Base-by-base conservation (phyloP, 1,140 invertebrate genomes). In the Oedothorax gibbosus region DNA sequence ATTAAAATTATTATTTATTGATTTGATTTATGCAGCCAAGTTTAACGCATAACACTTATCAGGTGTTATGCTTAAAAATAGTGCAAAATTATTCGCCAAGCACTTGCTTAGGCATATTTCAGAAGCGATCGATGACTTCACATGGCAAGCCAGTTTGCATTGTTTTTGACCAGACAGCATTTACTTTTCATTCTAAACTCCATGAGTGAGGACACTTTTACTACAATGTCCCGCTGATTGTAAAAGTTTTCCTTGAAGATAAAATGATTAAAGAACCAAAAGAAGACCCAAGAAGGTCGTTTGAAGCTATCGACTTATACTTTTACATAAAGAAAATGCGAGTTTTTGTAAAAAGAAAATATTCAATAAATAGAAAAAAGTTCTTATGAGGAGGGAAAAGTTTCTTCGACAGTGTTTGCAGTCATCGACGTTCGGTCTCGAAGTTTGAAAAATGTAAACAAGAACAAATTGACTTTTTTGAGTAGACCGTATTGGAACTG, bases 291-390 rank as follows among this genome's bases (percentile, higher is more conserved):
- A 51, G 68, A 18, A 20, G 68, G 18, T 51, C 12, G 53, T 15
- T 51, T 11, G n/a, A 71, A 71, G 53, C 9, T 53, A 71, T 71
- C 49, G 10, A 18, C 6, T 7, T 64, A n/a, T 64, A 51, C 7
- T 15, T 76, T 76, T 76, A 76, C 73, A 20, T 64, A 56, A 76
- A 50, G 18, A 21, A 51, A 71, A 71, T 50, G 49, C 49, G 18
- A 18, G 12, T 15, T 71, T 12, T 35, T 14, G 11, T 10, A 64
- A 76, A 76, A 60, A 49, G 15, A 20, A 56, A 62, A 49, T 76
- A 35, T 76, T 76, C 54, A 64, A 76, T 76, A 73, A 73, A 73
- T 18, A 56, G 54, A 73, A 73, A 56, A 73, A 73, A 50, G 21
- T 50, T 15, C 21, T 64, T 35, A n/a, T 76, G n/a, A 6, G 2